Evolutionary conservation across 2,888 invertebrate genomes (phyloP).

Genomic region (Trissonchulus sp.): DNA sequence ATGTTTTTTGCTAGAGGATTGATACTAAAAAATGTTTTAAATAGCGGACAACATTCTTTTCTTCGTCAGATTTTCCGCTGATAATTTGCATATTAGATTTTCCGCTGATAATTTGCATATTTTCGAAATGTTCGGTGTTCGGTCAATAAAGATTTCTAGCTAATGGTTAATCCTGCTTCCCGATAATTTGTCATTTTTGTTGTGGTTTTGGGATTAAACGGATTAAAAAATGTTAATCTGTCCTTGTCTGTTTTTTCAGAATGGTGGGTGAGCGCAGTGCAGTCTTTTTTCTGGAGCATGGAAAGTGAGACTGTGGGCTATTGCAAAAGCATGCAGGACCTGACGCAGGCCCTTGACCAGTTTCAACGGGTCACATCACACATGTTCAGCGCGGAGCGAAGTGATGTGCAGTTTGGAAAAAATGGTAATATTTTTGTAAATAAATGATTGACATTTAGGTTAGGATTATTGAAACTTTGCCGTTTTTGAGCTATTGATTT

Average conservation of each 20-base stretch:
- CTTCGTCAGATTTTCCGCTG: too few relatives aligned
- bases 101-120: too few relatives aligned
- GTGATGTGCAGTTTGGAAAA: conserved; percentile 1
- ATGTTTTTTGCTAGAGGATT: too few relatives aligned
- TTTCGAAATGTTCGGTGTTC: too few relatives aligned
- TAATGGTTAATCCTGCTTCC: too few relatives aligned
- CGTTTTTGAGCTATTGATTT: background rate
- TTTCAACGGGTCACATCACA: conserved; percentile 15
- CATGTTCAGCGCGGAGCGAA: background rate
- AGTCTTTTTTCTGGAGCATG: conserved; percentile 21
- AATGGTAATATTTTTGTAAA: conserved; percentile 14
- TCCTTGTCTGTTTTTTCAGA: conserved; percentile 12
- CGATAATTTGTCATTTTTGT: too few relatives aligned
- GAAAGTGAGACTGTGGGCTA: conserved; percentile 20
- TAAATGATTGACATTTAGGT: background rate
- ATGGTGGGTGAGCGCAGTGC: conserved; percentile 23
- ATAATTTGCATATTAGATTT: too few relatives aligned
- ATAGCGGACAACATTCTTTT: too few relatives aligned
- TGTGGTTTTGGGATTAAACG: too few relatives aligned
- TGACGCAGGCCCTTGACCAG: conserved; percentile 12
- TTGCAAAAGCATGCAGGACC: conserved; percentile 19
- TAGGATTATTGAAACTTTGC: background rate
- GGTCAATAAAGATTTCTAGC: too few relatives aligned
- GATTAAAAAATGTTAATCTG: too few relatives aligned
- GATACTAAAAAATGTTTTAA: too few relatives aligned